phyloP scores from a whole-genome alignment of 2,113 vertebrate genomes.

The rabbit (Oryctolagus cuniculus) region mOryCun1.1 NC_091438.1:116158001-116158500 shows the following conservation, averaged over 20 bases:
- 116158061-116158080: too few species aligned
- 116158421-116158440: background rate
- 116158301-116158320: background rate
- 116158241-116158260: background rate
- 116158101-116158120: too few species aligned
- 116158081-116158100: too few species aligned
- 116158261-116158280: background rate
- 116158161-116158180: too few species aligned
- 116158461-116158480: background rate
- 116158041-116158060: too few species aligned
- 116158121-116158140: too few species aligned
- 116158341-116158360: background rate
- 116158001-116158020: too few species aligned
- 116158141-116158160: too few species aligned
- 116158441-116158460: background rate
- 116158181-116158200: too few species aligned
- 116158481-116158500: background rate
- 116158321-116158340: background rate
- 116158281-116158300: slow-evolving; percentile 42
- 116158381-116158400: background rate
- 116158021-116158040: too few species aligned
- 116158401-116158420: background rate
- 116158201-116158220: too few species aligned
- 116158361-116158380: background rate
- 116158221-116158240: too few species aligned